phyloP scores from a whole-genome alignment of 2,113 vertebrate genomes.

The Neopipo cinnamomea region DNA sequence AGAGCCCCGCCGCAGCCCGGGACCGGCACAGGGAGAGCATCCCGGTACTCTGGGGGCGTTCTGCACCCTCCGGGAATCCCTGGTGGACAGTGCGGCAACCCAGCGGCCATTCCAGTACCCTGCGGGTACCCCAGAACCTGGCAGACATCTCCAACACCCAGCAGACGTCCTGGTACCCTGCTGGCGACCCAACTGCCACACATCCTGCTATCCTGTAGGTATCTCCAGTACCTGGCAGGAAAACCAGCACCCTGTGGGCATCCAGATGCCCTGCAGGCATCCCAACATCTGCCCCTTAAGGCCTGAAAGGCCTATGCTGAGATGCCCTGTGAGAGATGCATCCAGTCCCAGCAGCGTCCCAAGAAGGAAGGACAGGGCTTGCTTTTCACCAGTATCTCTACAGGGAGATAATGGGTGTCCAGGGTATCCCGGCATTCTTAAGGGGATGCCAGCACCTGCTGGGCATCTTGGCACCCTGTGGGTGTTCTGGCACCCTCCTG shows the following conservation, averaged over 20 bases:
- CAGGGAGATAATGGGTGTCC: neutral
- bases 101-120: neutral
- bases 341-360: neutral
- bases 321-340: neutral
- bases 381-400: neutral
- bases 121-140: neutral
- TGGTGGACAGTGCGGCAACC: neutral
- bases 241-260: neutral
- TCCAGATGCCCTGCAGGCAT: neutral
- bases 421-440: neutral
- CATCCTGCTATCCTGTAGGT: no score
- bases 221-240: neutral
- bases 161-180: neutral
- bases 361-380: neutral
- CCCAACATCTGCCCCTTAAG: neutral
- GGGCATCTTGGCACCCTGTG: neutral
- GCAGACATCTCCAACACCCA: neutral
- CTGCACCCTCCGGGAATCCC: accelerated
- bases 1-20: neutral
- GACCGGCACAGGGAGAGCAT: neutral
- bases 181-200: neutral
- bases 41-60: accelerated
- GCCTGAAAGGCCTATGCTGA: neutral
- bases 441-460: neutral
- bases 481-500: neutral